These are phyloP conservation scores for Calephelis perditalis DNA, from an alignment of 2,888 invertebrate species.

Conservation along the genomic window DNA sequence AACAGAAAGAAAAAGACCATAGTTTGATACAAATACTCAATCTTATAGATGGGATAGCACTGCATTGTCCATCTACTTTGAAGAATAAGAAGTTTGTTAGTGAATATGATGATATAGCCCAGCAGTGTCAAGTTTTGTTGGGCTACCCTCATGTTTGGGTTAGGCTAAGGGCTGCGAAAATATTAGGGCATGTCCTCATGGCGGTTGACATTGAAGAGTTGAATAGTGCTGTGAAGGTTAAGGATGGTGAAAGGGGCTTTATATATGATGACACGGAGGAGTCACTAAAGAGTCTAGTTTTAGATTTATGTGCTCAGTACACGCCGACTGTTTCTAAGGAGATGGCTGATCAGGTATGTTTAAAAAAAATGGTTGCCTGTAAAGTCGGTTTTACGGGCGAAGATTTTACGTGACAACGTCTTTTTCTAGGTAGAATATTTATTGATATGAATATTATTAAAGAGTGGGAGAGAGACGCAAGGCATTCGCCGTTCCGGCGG, in stretches of 20 bases:
- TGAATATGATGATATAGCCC: slow-evolving; percentile 78
- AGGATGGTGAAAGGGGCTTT: slow-evolving; percentile 70
- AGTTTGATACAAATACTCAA: slow-evolving; percentile 86
- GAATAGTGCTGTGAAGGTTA: slow-evolving; percentile 59
- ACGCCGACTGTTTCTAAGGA: slow-evolving; percentile 83
- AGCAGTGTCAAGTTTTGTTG: slow-evolving; percentile 83
- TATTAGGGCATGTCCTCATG: slow-evolving; percentile 85
- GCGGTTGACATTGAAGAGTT: slow-evolving; percentile 80
- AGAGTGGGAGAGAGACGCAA: too few relatives aligned
- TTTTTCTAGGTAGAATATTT: too few relatives aligned
- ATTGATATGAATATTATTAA: too few relatives aligned
- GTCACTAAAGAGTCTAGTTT: slow-evolving; percentile 80
- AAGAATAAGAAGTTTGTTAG: slow-evolving; percentile 61
- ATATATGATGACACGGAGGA: slow-evolving; percentile 80
- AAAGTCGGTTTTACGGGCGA: too few relatives aligned
- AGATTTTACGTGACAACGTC: too few relatives aligned
- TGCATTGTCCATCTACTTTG: slow-evolving; percentile 79
- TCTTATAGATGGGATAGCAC: slow-evolving; percentile 82
- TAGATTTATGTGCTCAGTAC: slow-evolving; percentile 87
- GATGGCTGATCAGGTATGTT: slow-evolving; percentile 83
- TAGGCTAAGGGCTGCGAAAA: slow-evolving; percentile 85
- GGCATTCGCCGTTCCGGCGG: too few relatives aligned
- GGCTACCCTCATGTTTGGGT: slow-evolving; percentile 94
- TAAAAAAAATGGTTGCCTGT: too few relatives aligned
- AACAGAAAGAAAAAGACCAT: slow-evolving; percentile 83